Base-by-base conservation (phyloP, 2,113 vertebrate genomes). In the Cinclus mexicanus region DNA sequence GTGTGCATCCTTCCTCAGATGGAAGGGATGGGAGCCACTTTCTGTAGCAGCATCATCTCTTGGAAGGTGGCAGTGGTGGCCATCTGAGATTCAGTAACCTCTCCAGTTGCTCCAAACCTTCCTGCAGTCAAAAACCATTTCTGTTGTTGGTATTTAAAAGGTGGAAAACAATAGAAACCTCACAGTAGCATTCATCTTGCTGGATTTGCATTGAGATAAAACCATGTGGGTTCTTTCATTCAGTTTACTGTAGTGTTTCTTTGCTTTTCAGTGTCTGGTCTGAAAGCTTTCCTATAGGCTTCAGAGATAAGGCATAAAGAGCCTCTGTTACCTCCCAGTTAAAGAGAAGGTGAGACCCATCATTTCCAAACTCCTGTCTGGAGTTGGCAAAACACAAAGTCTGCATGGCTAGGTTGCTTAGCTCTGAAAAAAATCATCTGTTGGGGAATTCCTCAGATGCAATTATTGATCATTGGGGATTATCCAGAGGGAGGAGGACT, bases 21-120 rank as follows among this genome's bases (percentile, higher is more conserved):
- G 39, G 47, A 47, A 22, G 49, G 53, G 55, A 5, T 15, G 1
- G 2, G 19, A 68, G 35, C 37, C 1, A 0, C n/a, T 44, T 72
- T 35, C 50, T 69, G 23, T 17, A 39, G 29, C 65, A 42, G 56
- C 61, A 14, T 14, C 31, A 3, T 19, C 39, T 65, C 65, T 47
- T 23, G 12, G 26, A 29, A n/a, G 15, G 35, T 63, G 56, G 26
- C 2, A 5, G 11, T 59, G 63, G n/a, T 44, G 46, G 31, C 46
- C 29, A 5, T 29, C 26, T 0, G 6, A 71, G n/a, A 39, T 42
- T 31, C 46, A 42, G 46, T 41, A 46, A 39, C 59, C 10, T 72
- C 29, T 68, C 31, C 25, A 42, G 17, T 24, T 57, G 37, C 31
- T 72, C 33, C n/a, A 74, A 89, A 70, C 64, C 25, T 53, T 42